phyloP scores from a whole-genome alignment of 2,888 invertebrate species.

The Hemithea aestivaria region DNA sequence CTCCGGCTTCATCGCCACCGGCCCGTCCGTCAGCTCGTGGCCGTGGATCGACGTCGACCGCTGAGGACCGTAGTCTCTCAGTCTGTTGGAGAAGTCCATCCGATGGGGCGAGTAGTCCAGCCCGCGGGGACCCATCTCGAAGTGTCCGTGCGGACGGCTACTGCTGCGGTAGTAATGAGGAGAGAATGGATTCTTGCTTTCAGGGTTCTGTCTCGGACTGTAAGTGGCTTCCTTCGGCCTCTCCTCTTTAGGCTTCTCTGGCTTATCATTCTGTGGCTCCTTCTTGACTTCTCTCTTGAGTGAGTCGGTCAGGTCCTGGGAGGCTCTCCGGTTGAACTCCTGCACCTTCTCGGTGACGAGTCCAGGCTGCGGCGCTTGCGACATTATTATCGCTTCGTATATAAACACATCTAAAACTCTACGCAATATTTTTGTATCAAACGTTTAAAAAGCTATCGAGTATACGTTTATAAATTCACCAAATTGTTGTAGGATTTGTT shows the following conservation, averaged over 20 bases:
- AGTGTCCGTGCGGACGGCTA: conserved; percentile 60
- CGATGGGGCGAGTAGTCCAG: conserved; percentile 72
- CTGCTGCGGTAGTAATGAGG: conserved; percentile 60
- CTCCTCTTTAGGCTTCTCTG: conserved; percentile 43
- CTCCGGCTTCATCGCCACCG: conserved; percentile 53
- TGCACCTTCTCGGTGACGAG: conserved; percentile 68
- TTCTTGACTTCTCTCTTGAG: conserved; percentile 51
- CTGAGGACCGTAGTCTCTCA: conserved; percentile 67
- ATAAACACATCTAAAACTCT: conserved; percentile 54
- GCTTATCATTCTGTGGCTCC: conserved; percentile 44
- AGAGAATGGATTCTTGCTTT: conserved; percentile 67
- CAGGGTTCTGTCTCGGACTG: conserved; percentile 43
- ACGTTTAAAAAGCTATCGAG: conserved; percentile 33
- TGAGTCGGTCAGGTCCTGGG: conserved; percentile 60
- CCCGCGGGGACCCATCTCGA: conserved; percentile 73
- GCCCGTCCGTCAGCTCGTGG: conserved; percentile 67
- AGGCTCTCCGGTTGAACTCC: conserved; percentile 65
- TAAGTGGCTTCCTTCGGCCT: conserved; percentile 43
- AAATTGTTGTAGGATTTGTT: conserved; percentile 22
- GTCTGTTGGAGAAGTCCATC: conserved; percentile 59
- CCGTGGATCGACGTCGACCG: conserved; percentile 72
- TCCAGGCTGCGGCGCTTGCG: conserved; percentile 66
- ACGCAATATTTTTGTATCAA: conserved; percentile 50
- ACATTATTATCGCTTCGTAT: conserved; percentile 42
- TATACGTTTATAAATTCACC: conserved; percentile 30